Evolutionary conservation across 2,888 invertebrate genomes (phyloP).

Genomic region (Lepidochrysops patricia): DNA sequence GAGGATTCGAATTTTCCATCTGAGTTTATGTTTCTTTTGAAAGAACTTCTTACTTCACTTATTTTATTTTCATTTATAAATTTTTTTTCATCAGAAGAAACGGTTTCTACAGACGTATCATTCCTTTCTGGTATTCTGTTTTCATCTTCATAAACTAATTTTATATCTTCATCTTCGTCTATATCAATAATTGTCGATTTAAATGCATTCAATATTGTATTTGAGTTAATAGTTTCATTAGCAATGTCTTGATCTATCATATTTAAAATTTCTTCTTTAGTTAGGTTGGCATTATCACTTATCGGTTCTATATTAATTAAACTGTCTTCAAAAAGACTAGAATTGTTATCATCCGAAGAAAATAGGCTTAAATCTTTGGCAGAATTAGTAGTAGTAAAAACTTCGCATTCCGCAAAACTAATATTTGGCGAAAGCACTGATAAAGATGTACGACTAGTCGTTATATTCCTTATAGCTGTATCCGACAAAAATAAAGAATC

Average conservation of each 20-base stretch:
- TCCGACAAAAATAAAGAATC: slow-evolving; percentile 55
- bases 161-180: slow-evolving; percentile 52
- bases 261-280: slow-evolving; percentile 28
- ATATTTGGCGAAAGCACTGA: slow-evolving; percentile 48
- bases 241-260: slow-evolving; percentile 20
- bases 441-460: slow-evolving; percentile 38
- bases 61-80: slow-evolving; percentile 31
- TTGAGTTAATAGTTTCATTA: slow-evolving; percentile 34
- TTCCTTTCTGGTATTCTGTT: slow-evolving; percentile 22
- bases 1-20: not conserved
- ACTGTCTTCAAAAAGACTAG: slow-evolving; percentile 75
- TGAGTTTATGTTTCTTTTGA: slow-evolving; percentile 36
- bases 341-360: slow-evolving; percentile 64
- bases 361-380: slow-evolving; percentile 56
- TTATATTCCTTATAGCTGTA: slow-evolving; percentile 41
- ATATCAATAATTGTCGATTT: slow-evolving; percentile 40
- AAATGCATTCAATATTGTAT: slow-evolving; percentile 47
- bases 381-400: slow-evolving; percentile 27
- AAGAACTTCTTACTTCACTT: slow-evolving; percentile 34
- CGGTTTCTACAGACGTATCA: not conserved
- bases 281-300: slow-evolving; percentile 60
- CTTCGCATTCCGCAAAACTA: slow-evolving; percentile 42
- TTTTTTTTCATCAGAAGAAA: slow-evolving; percentile 23
- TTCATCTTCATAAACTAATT: slow-evolving; percentile 54
- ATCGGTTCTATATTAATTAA: slow-evolving; percentile 68